Evolutionary conservation across 2,113 vertebrate genomes (phyloP), one percentile per base, ranked within the genome.

Genomic region (Boleophthalmus pectinirostris): DNA sequence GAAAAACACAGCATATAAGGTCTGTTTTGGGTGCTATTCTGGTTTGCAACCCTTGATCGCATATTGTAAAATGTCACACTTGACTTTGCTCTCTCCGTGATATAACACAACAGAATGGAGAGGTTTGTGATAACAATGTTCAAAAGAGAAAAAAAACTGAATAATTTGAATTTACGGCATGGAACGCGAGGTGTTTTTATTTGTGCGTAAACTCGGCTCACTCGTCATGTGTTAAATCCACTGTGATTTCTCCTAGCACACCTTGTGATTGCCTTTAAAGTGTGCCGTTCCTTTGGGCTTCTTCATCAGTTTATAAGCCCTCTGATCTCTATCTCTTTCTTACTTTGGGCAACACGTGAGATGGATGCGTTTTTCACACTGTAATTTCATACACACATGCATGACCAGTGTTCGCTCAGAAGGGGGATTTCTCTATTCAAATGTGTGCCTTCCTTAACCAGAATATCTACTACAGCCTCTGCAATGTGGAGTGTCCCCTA

Each of bases 211-310:
- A 88, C 76, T 73, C 72, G 84, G 76, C 73, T 79, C 73, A 72
- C 70, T 75, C 73, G 68, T 86, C 80, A 77, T 85, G 74, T 86
- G 72, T 76, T 86, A 81, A 85, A 86, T 86, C 77, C 80, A 82
- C 78, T 80, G 81, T 88, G 83, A 81, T 85, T 86, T 77, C 84
- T 82, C 18, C 33, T 20, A 21, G 46, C 67, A 81, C 82, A 88
- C 71, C 82, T 85, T 79, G 77, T 80, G 73, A 84, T 79, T 77
- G 56, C 67, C 75, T 85, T 88, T 83, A 77, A 82, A 84, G 77
- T 67, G 68, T 45, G 77, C 66, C 85, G 74, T 84, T 85, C 66
- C 78, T 70, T 74, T 8, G 72, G 75, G 79, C 79, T 75, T 89
- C 72, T 29, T 25, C 70, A 66, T 87, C 84, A 77, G 63, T 83